Evolutionary conservation across 2,888 invertebrate genomes (phyloP), one percentile per base, ranked within the genome.

Genomic region (Syrista parreyssii): DNA sequence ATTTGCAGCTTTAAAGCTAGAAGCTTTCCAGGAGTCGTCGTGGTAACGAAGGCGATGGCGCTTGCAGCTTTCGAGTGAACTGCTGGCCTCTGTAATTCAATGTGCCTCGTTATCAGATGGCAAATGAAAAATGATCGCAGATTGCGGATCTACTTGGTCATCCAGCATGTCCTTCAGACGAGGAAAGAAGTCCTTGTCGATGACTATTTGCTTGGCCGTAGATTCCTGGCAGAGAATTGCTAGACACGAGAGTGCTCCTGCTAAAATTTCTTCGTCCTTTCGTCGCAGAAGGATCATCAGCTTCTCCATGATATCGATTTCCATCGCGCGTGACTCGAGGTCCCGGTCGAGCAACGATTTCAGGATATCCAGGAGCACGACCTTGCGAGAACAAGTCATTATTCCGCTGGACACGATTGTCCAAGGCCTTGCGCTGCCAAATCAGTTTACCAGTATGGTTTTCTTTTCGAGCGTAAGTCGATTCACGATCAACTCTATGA

Each of bases 251-350:
- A 92, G 84, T 32, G 90, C 84, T 74, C 82, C 84, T 4, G 86
- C 79, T 68, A 90, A 79, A 71, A 92, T 81, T n/a, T 77, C 79
- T 68, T 85, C 81, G 77, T 89, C 85, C 71, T 84, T 83, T 75
- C 81, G 85, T n/a, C 87, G 81, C 74, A 92, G 79, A 73, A 92
- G 81, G 12, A 81, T 78, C 55, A 88, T 79, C 84, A 92, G 85
- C 73, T 88, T 89, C 72, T 88, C 84, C 79, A 91, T 91, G 34
- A 86, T 90, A n/a, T 89, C 88, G 36, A 86, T 80, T 78, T 91
- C 87, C 36, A 92, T 82, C 3, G 91, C 92, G 34, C 89, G 83
- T 74, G 86, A 84, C 84, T 92, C 91, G 32, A 91, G 91, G 36
- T 87, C 83, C 32, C 88, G 88, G 79, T 92, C 90, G 85, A 92